Evolutionary conservation across 2,888 invertebrate species (phyloP).

Genomic region (Carcina quercana): DNA sequence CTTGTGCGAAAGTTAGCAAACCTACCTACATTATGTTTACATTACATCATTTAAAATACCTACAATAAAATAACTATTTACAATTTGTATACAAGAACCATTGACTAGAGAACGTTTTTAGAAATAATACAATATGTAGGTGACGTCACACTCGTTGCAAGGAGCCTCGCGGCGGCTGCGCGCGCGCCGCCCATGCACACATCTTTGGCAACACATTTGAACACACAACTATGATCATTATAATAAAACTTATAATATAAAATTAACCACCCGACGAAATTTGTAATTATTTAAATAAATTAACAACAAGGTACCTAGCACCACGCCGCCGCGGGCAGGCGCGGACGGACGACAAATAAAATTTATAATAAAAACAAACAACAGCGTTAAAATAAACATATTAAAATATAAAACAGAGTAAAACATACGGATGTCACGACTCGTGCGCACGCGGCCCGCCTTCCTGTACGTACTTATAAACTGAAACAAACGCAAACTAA

Average conservation of each 20-base stretch:
- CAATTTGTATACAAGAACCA: constrained; percentile 61
- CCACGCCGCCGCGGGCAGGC: constrained; percentile 43
- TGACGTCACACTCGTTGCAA: constrained; percentile 22
- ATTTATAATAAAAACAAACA: constrained; percentile 62
- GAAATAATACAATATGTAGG: constrained; percentile 37
- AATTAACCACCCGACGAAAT: constrained; percentile 16
- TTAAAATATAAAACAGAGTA: constrained; percentile 57
- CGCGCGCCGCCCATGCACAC: constrained; percentile 15
- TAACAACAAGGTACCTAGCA: constrained; percentile 60
- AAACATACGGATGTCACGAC: no score
- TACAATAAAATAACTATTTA: constrained; percentile 49
- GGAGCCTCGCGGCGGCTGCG: constrained; percentile 14
- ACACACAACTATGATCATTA: no score
- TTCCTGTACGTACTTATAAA: no score
- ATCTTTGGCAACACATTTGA: constrained; percentile 67
- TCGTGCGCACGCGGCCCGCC: no score
- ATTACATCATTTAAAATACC: constrained; percentile 51
- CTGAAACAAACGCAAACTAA: no score
- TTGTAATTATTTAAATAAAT: constrained; percentile 26
- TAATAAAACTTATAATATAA: neutral
- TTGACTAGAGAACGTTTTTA: constrained; percentile 68
- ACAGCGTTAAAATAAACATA: constrained; percentile 60
- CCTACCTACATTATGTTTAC: constrained; percentile 11
- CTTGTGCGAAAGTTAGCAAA: constrained; percentile 61
- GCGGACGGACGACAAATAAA: constrained; percentile 53